Percentiles rank a stretch among this genome's conserved stretches.
phyloP scores from a whole-genome alignment of 2,113 vertebrate genomes.

The Chrysemys picta region DNA sequence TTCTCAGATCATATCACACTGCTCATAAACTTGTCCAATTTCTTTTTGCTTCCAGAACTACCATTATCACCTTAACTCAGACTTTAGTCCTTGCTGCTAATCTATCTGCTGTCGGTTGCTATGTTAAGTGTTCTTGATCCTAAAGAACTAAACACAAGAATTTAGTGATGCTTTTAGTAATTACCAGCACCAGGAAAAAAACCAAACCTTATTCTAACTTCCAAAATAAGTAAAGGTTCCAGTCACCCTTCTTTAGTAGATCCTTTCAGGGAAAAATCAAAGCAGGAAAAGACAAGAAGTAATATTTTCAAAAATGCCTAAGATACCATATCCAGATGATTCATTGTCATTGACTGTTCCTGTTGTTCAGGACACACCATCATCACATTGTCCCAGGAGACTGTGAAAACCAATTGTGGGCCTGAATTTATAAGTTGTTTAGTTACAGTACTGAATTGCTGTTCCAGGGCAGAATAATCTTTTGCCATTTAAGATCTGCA shows the following conservation, averaged over 20 bases:
- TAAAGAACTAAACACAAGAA: not conserved
- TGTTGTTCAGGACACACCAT: not conserved
- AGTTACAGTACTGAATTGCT: too few relatives aligned
- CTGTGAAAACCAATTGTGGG: too few relatives aligned
- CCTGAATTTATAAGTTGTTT: too few relatives aligned
- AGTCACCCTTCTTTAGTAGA: not conserved
- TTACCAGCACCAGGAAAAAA: not conserved
- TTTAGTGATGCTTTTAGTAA: not conserved
- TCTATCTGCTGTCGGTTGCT: not conserved
- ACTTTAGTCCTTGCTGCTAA: not conserved
- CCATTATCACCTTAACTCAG: not conserved
- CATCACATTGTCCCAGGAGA: not conserved
- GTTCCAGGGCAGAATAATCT: too few relatives aligned
- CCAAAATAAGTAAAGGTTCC: not conserved
- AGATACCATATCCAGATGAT: not conserved
- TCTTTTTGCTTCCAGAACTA: not conserved
- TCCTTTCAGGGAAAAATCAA: not conserved
- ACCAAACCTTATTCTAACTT: not conserved
- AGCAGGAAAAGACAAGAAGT: not conserved
- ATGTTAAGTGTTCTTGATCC: not conserved
- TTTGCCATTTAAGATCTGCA: too few relatives aligned
- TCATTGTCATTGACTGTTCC: not conserved
- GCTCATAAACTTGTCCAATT: not conserved
- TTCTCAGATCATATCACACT: not conserved
- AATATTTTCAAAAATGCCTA: not conserved